Conservation (phyloP, 64 coral and sea anemone species). For the Stichodactyla helianthus region DNA sequence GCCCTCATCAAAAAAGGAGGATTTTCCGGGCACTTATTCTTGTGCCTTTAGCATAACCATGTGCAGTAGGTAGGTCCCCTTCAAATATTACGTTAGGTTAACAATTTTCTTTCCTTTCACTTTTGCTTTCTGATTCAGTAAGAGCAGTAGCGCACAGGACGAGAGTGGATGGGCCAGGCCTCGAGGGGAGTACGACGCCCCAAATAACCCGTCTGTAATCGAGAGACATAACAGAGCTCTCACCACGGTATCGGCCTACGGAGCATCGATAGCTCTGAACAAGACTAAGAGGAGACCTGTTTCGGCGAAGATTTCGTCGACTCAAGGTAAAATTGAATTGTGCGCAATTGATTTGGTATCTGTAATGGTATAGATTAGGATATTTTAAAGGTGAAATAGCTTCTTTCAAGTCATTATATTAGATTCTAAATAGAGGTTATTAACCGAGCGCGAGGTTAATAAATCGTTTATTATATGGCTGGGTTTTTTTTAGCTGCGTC, state of each 20-base stretch:
- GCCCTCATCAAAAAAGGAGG: no score
- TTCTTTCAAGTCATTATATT: no score
- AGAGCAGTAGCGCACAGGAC: neutral
- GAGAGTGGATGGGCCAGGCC: conserved; percentile 8
- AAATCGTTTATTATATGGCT: no score
- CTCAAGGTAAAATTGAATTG: neutral
- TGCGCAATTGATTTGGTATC: no score
- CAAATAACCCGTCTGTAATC: conserved; percentile 26
- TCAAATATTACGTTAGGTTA: neutral
- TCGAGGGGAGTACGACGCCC: conserved; percentile 46
- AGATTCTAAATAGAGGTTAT: no score
- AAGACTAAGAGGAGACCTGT: conserved; percentile 57
- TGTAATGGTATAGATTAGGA: no score
- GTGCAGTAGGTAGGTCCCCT: no score
- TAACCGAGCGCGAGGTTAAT: no score
- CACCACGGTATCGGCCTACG: conserved; percentile 84
- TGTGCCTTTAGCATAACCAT: no score
- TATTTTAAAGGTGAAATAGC: no score
- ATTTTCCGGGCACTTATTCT: no score
- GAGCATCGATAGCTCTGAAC: conserved; percentile 73
- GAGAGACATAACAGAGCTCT: conserved; percentile 46
- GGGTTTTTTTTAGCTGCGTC: no score
- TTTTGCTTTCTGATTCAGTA: neutral
- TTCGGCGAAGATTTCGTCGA: conserved; percentile 48
- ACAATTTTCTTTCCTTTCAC: neutral